Percentiles rank a stretch among this genome's conserved stretches.
Evolutionary conservation across 1,140 invertebrate genomes (phyloP).

Genomic region (Trichonephila clavata): DNA sequence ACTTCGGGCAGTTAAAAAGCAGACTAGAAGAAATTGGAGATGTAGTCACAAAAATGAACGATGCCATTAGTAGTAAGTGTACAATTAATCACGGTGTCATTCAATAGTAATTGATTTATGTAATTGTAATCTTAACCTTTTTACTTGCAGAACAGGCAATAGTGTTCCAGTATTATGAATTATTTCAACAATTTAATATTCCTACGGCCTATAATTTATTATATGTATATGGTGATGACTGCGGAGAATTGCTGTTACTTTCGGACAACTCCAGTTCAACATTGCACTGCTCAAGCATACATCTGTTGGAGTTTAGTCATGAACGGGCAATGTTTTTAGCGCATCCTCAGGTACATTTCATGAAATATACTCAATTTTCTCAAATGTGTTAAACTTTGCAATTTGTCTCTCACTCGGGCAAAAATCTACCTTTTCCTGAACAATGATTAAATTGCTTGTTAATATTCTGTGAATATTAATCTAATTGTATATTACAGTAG

Average conservation of each 20-base stretch:
- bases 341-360: conserved; percentile 31
- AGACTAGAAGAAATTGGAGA: conserved; percentile 32
- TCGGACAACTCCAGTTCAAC: conserved; percentile 20
- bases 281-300: conserved; percentile 8
- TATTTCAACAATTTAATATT: conserved; percentile 61
- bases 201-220: conserved; percentile 41
- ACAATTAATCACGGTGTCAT: background rate
- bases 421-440: too few species aligned
- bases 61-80: conserved; percentile 64
- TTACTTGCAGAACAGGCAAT: conserved; percentile 62
- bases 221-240: conserved; percentile 27
- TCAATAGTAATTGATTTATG: background rate
- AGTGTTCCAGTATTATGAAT: conserved; percentile 68
- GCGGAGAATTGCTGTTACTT: conserved; percentile 47
- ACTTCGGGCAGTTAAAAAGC: background rate
- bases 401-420: too few species aligned
- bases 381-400: too few species aligned
- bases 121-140: background rate
- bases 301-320: conserved; percentile 5
- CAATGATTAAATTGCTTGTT: too few species aligned
- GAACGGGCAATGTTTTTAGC: background rate
- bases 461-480: background rate
- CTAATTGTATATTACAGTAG: background rate
- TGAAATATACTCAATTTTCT: background rate
- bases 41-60: conserved; percentile 25